Conservation (phyloP, 2,113 vertebrate species). For the Rhynchomys soricoides region DNA sequence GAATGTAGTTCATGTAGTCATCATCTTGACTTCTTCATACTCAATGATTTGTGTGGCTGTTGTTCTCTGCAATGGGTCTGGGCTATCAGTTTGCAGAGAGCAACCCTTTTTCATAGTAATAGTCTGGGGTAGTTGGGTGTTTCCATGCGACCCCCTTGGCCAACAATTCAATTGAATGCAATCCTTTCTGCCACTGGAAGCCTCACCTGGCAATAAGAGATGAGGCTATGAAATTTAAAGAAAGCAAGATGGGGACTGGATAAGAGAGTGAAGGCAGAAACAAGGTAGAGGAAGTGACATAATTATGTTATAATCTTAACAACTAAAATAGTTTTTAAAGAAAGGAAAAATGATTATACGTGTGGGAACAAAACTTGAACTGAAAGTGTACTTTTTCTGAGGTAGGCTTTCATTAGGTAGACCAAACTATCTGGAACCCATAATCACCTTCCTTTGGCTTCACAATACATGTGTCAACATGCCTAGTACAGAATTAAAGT, state of each 20-base stretch:
- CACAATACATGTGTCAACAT: not conserved
- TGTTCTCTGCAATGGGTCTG: not conserved
- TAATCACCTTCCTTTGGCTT: not conserved
- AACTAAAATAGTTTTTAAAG: not conserved
- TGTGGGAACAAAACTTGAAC: not conserved
- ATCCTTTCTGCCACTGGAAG: not conserved
- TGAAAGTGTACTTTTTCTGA: not conserved
- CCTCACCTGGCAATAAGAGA: not conserved
- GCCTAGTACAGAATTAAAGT: not conserved
- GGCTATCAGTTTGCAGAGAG: not conserved
- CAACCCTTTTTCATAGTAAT: not conserved
- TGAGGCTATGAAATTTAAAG: not conserved
- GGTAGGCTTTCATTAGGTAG: not conserved
- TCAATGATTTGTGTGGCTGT: not conserved
- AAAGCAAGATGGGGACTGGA: not conserved
- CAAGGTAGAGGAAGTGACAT: not conserved
- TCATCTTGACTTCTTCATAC: not conserved
- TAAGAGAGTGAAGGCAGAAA: not conserved
- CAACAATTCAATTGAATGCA: not conserved
- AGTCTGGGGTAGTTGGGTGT: not conserved
- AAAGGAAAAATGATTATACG: not conserved
- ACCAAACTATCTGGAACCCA: not conserved
- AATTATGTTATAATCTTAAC: not conserved
- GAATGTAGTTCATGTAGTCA: not conserved
- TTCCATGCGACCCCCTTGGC: not conserved